Conservation (phyloP, 2,113 vertebrate species). For the Eptesicus fuscus region DNA sequence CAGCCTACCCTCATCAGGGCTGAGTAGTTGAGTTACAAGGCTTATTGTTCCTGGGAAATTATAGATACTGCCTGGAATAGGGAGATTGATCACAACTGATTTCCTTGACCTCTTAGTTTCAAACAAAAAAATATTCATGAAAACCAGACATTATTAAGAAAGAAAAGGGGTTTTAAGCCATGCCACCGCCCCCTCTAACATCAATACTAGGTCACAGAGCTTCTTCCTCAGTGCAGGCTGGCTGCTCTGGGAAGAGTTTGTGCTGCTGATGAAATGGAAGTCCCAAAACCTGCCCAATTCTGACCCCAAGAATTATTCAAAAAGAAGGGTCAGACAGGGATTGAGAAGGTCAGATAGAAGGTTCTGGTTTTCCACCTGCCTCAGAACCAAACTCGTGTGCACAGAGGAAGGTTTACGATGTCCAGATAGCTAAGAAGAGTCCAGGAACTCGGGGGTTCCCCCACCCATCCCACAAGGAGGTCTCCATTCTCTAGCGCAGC, state of each 20-base stretch:
- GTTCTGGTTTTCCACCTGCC: background rate
- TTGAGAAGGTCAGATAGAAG: background rate
- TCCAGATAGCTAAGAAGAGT: background rate
- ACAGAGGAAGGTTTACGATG: background rate
- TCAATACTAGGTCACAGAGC: background rate
- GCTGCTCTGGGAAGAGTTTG: background rate
- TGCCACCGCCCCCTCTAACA: background rate
- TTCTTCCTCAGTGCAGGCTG: background rate
- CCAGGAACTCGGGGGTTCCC: background rate
- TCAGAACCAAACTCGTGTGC: background rate
- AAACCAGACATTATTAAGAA: background rate
- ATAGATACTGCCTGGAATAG: background rate
- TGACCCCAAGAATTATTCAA: background rate
- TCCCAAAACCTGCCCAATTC: background rate
- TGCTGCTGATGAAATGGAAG: background rate
- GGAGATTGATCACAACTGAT: background rate
- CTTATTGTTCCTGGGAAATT: background rate
- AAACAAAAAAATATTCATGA: constrained; percentile 12
- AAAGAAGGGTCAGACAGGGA: background rate
- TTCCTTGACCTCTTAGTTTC: background rate
- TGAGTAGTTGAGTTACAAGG: constrained; percentile 8
- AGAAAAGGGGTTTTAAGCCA: background rate
- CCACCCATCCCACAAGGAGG: background rate
- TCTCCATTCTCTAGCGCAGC: background rate
- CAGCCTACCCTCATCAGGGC: background rate